These are phyloP conservation scores for Achlya flavicornis DNA, from an alignment of 2,888 invertebrate genomes.

Conservation along the genomic window DNA sequence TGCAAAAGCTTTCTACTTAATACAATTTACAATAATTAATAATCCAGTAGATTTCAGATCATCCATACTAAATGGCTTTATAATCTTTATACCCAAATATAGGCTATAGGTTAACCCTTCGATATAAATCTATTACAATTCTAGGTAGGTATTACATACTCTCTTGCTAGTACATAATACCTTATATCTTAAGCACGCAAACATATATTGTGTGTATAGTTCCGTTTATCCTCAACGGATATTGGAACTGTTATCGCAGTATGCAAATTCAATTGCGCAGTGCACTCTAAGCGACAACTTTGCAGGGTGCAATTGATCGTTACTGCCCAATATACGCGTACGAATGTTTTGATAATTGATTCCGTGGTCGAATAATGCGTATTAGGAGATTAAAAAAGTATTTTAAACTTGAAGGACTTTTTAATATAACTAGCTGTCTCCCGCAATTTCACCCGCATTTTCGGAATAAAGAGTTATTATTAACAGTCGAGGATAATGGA, in stretches of 20 bases:
- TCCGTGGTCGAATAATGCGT: background rate
- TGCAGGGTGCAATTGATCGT: constrained; percentile 49
- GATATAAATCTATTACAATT: too few relatives aligned
- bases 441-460: too few relatives aligned
- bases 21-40: too few relatives aligned
- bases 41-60: too few relatives aligned
- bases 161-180: background rate
- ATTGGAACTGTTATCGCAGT: constrained; percentile 56
- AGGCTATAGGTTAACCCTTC: too few relatives aligned
- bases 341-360: constrained; percentile 27
- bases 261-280: constrained; percentile 67
- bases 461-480: too few relatives aligned
- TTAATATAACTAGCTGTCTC: too few relatives aligned
- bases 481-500: too few relatives aligned
- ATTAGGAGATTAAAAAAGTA: background rate
- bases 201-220: constrained; percentile 23
- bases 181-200: background rate
- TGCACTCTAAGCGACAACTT: constrained; percentile 58
- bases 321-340: constrained; percentile 40
- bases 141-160: background rate
- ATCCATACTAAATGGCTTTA: too few relatives aligned
- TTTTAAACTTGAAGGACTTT: background rate
- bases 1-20: too few relatives aligned
- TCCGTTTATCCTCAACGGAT: constrained; percentile 46
- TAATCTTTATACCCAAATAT: too few relatives aligned